Conservation (phyloP, 2,113 vertebrate species). For the Callaeas wilsoni region DNA sequence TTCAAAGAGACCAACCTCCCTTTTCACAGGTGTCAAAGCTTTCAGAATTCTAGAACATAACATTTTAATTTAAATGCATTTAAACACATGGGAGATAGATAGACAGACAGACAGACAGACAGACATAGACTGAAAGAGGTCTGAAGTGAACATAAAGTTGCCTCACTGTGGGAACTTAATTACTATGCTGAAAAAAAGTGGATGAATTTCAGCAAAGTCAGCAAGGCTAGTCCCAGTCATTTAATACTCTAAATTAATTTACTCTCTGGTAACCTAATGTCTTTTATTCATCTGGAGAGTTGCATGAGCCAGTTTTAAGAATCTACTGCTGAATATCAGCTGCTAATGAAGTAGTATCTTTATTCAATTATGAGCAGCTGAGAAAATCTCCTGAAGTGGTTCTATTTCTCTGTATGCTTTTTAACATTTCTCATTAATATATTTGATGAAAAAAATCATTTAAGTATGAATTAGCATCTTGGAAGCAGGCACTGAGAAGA, state of each 20-base stretch:
- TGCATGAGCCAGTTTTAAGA: background rate
- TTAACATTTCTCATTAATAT: background rate
- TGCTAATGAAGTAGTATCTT: background rate
- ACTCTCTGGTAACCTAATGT: background rate
- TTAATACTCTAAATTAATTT: background rate
- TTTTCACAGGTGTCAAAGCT: background rate
- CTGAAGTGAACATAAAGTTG: background rate
- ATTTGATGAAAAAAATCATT: background rate
- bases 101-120: rapidly evolving
- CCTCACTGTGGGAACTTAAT: background rate
- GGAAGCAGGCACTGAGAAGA: background rate
- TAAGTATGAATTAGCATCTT: background rate
- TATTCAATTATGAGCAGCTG: background rate
- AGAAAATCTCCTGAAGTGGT: background rate
- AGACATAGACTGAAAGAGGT: background rate
- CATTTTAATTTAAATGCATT: background rate
- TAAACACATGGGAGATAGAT: background rate
- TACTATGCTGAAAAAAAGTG: background rate
- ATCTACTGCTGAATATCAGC: background rate
- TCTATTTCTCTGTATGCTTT: background rate
- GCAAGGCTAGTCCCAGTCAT: background rate
- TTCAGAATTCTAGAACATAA: background rate
- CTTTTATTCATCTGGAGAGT: background rate
- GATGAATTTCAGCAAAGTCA: background rate
- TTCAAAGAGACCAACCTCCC: background rate